Evolutionary conservation across 1,140 invertebrate genomes (phyloP), one percentile per base, ranked within the genome.

Genomic region (Pseudomyrmex dendroicus): DNA sequence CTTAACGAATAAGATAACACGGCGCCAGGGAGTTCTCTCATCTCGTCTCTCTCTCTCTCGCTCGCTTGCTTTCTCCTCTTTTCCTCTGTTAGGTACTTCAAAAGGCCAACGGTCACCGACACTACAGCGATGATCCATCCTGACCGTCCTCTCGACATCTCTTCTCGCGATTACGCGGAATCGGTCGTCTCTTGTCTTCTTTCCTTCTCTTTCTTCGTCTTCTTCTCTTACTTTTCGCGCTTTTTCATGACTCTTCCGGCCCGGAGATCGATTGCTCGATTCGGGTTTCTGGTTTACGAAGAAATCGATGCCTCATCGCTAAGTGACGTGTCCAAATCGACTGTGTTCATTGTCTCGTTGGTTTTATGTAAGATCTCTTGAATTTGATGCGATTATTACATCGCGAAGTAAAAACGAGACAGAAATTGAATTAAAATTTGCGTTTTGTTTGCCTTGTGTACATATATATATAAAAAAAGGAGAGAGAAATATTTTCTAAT

Each of bases 1-100:
- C 92, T 93, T 91, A 90, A 90, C 91, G 90, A 92, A 91, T 85
- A 88, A 93, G 93, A 94, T 93, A 94, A 93, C 90, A 82, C 91
- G 92, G 92, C 92, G 92, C 93, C 92, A 92, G 89, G 88, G 88
- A 90, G 86, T 88, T 89, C 84, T 63, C 66, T 63, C 66, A 52
- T 62, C 83, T 62, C 44, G 46, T 76, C 15, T 50, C 20, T 20
- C 44, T 57, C 22, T 17, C 22, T 44, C 48, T 22, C 10, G 12
- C 20, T 50, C 9, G n/a, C 63, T 9, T 15, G 54, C 10, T 54
- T 9, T 63, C 10, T 46, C 56, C 3, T 35, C 57, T 76, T 61
- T 61, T 13, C 82, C 64, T 46, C 54, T 22, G 9, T 15, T n/a
- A 25, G 25, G 25, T 48, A 4, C 20, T 56, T 8, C 35, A 35